Conservation (phyloP, 2,888 invertebrate genomes). For the Scrobipalpa costella region DNA sequence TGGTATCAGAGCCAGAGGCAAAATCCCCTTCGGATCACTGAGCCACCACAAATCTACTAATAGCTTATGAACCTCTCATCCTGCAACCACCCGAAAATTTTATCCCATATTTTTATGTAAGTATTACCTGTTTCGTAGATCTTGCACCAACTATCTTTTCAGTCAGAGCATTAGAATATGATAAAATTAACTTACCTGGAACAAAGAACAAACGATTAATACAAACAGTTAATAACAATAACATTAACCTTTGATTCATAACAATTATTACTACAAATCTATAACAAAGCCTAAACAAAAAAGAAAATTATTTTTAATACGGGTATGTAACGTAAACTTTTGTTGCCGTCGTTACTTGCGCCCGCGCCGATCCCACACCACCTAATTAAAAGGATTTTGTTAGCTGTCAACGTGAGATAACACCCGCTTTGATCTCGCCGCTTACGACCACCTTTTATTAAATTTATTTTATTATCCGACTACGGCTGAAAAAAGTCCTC, state of each 20-base stretch:
- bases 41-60: no score
- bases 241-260: background rate
- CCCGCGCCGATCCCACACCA: conserved; percentile 44
- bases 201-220: background rate
- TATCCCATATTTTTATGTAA: no score
- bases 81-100: no score
- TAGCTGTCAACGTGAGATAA: conserved; percentile 77
- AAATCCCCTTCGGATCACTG: no score
- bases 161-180: background rate
- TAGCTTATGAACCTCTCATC: no score
- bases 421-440: conserved; percentile 65
- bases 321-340: background rate
- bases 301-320: background rate
- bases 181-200: conserved; percentile 6
- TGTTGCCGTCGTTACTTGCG: conserved; percentile 11
- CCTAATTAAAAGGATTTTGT: conserved; percentile 81
- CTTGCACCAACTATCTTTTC: background rate
- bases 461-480: conserved; percentile 32
- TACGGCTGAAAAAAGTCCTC: conserved; percentile 32
- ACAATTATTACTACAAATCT: no score
- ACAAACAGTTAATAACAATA: background rate
- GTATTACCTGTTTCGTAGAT: background rate
- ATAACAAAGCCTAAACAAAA: no score
- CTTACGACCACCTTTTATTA: conserved; percentile 41
- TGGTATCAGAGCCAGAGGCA: no score